A percentile compares a stretch with the other conserved stretches of the same genome.
Evolutionary conservation across 2,797 vertebrate species (phyloP).

Genomic region (Lates japonicus): DNA sequence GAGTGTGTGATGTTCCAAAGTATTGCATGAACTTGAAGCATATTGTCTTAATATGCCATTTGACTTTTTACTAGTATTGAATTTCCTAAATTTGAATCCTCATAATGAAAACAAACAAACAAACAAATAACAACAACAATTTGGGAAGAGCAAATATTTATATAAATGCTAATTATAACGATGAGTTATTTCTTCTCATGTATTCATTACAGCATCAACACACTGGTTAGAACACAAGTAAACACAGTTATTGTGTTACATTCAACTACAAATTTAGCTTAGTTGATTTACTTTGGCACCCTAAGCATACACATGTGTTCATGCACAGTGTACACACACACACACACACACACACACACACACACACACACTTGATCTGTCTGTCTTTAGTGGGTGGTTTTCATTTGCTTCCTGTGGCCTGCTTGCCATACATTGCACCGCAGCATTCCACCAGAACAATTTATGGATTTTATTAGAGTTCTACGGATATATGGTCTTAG

Average conservation of each 20-base stretch:
- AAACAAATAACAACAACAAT: not conserved
- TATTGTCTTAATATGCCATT: not conserved
- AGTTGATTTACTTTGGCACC: slow-evolving; percentile 34
- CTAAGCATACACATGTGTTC: slow-evolving; percentile 33
- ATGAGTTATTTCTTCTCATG: slow-evolving; percentile 5
- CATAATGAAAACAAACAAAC: not conserved
- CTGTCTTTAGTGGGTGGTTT: slow-evolving; percentile 66
- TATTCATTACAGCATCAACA: not conserved
- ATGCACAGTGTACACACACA: not conserved
- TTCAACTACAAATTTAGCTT: slow-evolving; percentile 32
- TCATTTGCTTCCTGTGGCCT: slow-evolving; percentile 68
- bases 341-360: too few relatives aligned
- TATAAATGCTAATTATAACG: not conserved
- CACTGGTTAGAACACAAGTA: slow-evolving; percentile 16
- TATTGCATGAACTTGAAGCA: not conserved
- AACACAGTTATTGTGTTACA: slow-evolving; percentile 24
- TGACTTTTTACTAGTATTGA: not conserved
- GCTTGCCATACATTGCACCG: slow-evolving; percentile 64
- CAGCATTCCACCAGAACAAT: slow-evolving; percentile 74
- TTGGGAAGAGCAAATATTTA: slow-evolving; percentile 8
- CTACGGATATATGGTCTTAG: slow-evolving; percentile 73
- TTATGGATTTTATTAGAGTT: slow-evolving; percentile 82
- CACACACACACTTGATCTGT: slow-evolving; percentile 20
- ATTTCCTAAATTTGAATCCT: not conserved
- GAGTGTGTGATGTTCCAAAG: not conserved